Evolutionary conservation across 2,113 vertebrate species (phyloP).

Genomic region (Oreotrochilus melanogaster): DNA sequence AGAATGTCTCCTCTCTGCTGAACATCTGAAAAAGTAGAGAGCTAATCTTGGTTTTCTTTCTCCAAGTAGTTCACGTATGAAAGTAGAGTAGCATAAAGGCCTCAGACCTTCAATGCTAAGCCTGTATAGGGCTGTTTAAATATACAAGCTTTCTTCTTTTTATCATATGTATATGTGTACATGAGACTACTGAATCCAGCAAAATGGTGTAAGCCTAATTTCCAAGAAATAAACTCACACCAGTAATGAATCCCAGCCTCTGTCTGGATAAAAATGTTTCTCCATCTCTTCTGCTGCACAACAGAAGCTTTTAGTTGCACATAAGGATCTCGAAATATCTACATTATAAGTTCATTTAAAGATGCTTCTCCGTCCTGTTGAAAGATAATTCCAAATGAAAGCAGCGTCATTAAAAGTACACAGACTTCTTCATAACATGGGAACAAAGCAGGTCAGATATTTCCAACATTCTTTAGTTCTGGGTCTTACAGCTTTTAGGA

Average conservation of each 20-base stretch:
- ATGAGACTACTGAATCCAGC: background rate
- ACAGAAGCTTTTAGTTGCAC: background rate
- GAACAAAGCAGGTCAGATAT: background rate
- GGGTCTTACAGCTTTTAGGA: conserved; percentile 46
- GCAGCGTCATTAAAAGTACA: background rate
- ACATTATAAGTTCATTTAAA: background rate
- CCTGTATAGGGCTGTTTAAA: background rate
- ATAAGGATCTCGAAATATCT: background rate
- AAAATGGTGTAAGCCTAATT: background rate
- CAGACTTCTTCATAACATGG: background rate
- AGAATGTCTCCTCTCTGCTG: background rate
- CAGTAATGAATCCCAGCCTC: background rate
- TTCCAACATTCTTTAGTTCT: background rate
- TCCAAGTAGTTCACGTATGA: background rate
- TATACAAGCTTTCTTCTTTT: background rate
- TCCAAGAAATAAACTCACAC: background rate
- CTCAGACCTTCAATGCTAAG: background rate
- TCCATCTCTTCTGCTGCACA: background rate
- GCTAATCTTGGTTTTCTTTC: background rate
- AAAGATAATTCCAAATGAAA: conserved; percentile 48
- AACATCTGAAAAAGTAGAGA: background rate
- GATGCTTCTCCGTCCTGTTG: background rate
- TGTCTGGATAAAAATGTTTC: background rate
- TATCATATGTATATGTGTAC: background rate
- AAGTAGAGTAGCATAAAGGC: background rate